Percentiles rank a stretch among this genome's conserved stretches.
Conservation (phyloP, 1,140 invertebrate genomes). For the Trinorchestia longiramus region DNA sequence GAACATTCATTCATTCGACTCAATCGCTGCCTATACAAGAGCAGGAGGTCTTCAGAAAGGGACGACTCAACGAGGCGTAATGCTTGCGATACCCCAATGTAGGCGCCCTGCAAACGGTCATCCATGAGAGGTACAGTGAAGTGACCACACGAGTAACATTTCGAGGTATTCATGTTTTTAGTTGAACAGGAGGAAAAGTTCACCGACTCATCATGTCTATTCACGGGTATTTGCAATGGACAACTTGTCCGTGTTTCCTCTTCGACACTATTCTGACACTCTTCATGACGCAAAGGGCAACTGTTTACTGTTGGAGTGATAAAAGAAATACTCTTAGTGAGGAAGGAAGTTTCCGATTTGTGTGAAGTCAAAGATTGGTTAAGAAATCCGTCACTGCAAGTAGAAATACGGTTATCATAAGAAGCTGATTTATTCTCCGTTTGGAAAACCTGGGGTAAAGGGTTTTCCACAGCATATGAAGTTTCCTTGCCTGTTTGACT, state of each 20-base stretch:
- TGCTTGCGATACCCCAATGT: background rate
- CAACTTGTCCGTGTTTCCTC: background rate
- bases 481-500: background rate
- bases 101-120: background rate
- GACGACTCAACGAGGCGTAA: background rate
- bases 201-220: background rate
- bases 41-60: background rate
- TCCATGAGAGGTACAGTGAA: background rate
- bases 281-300: background rate
- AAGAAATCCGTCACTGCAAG: background rate
- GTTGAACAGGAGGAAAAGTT: too few species aligned
- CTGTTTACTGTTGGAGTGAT: background rate
- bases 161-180: background rate
- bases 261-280: background rate
- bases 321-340: background rate
- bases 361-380: background rate
- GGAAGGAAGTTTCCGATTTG: background rate
- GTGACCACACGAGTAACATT: background rate
- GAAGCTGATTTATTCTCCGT: background rate
- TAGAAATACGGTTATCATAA: background rate
- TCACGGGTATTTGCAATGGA: background rate
- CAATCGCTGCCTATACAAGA: background rate
- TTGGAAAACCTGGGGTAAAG: background rate
- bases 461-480: background rate
- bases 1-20: background rate